Base-by-base conservation (phyloP, 2,797 vertebrate species). In the Pangasius krempfi region DNA sequence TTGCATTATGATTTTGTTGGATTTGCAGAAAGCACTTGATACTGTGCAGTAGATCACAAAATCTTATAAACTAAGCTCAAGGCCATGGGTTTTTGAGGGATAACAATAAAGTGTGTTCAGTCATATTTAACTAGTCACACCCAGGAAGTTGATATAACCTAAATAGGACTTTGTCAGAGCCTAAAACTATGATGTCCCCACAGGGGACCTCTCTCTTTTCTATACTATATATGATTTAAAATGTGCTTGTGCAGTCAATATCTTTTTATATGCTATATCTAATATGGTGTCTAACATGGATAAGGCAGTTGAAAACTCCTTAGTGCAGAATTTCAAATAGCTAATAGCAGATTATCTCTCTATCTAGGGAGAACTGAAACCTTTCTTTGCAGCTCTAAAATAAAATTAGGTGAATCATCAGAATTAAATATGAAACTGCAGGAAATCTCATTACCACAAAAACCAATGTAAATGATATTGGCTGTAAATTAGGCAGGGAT, bases 271-370 rank as follows among this genome's bases (percentile, higher is more conserved):
- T 27, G 33, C 37, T 10, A 18, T 47, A 62, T 47, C 37, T 83
- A n/a, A 83, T 81, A 58, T 14, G 30, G 18, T 64, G 62, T n/a
- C 37, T 62, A n/a, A 83, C 22, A 80, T 44, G 58, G 80, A 62
- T 82, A 44, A 62, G 64, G 80, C 33, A 44, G 58, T 10, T 47
- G 13, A 47, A 44, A 47, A 62, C 5, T 44, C 56, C 79, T 81
- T 27, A 44, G 79, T 44, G 56, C 22, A 60, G 33, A 22, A 81
- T 60, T 60, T 81, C 22, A 81, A 27, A 60, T 81, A 58, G 58
- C 22, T 0, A 22, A 62, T 60, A 40, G 25, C n/a, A 60, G 20
- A 40, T 60, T 40, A 44, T 40, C 56, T 81, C 33, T 60, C 33
- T 40, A 14, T 37, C 52, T 7, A 14, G 30, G 78, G 78, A 60